phyloP scores from a whole-genome alignment of 1,140 invertebrate species.

The Pissodes strobi region DNA sequence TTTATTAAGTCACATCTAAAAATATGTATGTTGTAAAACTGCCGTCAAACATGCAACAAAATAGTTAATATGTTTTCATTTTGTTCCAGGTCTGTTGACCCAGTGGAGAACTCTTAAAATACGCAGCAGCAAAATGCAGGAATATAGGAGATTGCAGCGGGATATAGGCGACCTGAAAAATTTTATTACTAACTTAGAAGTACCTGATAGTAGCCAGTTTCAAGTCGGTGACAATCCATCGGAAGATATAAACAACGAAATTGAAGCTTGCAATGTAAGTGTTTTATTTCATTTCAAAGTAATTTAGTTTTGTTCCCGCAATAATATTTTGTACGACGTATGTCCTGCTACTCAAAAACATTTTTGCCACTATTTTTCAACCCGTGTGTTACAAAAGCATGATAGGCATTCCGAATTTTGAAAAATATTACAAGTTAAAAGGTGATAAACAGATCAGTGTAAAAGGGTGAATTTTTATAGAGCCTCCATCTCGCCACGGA shows the following conservation, averaged over 20 bases:
- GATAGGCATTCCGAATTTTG: no score
- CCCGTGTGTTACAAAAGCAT: no score
- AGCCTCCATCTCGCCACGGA: no score
- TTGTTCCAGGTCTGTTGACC: constrained; percentile 49
- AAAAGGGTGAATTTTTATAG: no score
- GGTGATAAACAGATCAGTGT: no score
- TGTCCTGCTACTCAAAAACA: no score
- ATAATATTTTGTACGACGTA: no score
- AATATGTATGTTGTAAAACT: not conserved
- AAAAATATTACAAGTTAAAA: no score
- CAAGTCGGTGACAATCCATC: constrained; percentile 34
- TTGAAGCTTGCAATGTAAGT: constrained; percentile 46
- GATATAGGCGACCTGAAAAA: constrained; percentile 48
- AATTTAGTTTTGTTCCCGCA: no score
- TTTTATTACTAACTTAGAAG: constrained; percentile 38
- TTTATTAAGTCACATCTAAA: not conserved
- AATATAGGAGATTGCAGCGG: constrained; percentile 49
- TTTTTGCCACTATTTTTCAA: no score
- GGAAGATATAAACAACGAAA: constrained; percentile 45
- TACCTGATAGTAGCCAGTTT: constrained; percentile 29
- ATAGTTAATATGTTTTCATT: constrained; percentile 12
- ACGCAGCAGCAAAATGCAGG: constrained; percentile 48
- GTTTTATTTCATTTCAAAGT: not conserved
- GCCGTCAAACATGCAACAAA: not conserved
- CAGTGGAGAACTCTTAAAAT: constrained; percentile 51